Evolutionary conservation across 2,113 vertebrate genomes (phyloP).

Genomic region (Hystrix brachyura): DNA sequence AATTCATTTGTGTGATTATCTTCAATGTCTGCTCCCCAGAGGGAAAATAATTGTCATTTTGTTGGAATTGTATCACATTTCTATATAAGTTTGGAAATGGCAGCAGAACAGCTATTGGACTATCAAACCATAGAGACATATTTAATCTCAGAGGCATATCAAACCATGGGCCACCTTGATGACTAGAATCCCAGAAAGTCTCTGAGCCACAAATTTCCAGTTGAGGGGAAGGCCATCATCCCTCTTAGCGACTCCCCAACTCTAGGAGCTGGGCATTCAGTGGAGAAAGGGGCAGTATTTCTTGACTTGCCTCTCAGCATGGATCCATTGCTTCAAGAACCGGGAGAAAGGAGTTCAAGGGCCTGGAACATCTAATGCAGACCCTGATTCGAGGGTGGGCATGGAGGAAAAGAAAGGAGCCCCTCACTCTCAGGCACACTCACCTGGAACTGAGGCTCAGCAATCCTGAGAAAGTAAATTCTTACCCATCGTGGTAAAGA

Average conservation of each 20-base stretch:
- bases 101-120: background rate
- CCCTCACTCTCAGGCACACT: background rate
- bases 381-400: background rate
- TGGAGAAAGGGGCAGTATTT: background rate
- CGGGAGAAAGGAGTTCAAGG: background rate
- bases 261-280: background rate
- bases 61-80: background rate
- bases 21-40: background rate
- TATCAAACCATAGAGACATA: background rate
- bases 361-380: background rate
- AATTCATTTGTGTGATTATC: slow-evolving; percentile 44
- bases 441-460: background rate
- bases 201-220: background rate
- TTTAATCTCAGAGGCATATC: background rate
- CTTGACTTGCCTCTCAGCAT: background rate
- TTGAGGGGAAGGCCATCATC: background rate
- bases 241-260: too few relatives aligned
- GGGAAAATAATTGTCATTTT: slow-evolving; percentile 25
- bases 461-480: background rate
- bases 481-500: background rate
- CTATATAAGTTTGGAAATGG: background rate
- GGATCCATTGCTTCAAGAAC: background rate
- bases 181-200: background rate
- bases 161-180: background rate
- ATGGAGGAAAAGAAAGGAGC: background rate